Evolutionary conservation across 1,140 invertebrate genomes (phyloP), one percentile per base, ranked within the genome.

Genomic region (Camponotus floridanus): DNA sequence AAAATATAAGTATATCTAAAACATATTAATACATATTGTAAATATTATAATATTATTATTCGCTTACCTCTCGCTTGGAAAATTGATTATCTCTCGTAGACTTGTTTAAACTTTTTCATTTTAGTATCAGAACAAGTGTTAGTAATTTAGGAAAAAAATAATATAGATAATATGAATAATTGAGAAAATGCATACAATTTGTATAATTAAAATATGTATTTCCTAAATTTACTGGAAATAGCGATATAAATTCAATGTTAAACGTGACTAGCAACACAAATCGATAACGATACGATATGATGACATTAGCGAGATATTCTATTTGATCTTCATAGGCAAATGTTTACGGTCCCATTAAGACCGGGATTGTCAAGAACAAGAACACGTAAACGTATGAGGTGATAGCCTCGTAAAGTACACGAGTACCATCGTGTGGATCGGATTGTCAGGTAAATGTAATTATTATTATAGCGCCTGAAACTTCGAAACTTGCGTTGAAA

Each of bases 301-400:
- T 91, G 90, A 85, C 70, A 68, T 61, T 65, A 55, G 78, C 57
- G 86, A 85, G 86, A 21, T 74, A 88, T 81, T 81, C 86, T 70
- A 86, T 90, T 90, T 90, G 89, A 86, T 90, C 71, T 76, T 88
- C 74, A 48, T 88, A 39, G 71, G 85, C 91, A 93, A 93, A 93
- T 94, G 90, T 94, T 94, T 92, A 91, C 92, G 80, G 67, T 92
- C 79, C 92, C 92, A 94, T 94, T 94, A 94, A 86, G 90, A 79
- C 85, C 59, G 84, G 71, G 74, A 90, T 87, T 88, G 89, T 85
- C 85, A 57, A 55, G 55, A 7, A 81, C 64, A 42, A 26, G 51
- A 36, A 76, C 39, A 18, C 42, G 21, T 15, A 21, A 18, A 64
- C 33, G 39, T 55, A 55, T 31, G 42, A 26, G 55, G 48, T 59